These are phyloP conservation scores for Thomomys bottae DNA, from an alignment of 2,113 vertebrate genomes.

Conservation along the genomic window DNA sequence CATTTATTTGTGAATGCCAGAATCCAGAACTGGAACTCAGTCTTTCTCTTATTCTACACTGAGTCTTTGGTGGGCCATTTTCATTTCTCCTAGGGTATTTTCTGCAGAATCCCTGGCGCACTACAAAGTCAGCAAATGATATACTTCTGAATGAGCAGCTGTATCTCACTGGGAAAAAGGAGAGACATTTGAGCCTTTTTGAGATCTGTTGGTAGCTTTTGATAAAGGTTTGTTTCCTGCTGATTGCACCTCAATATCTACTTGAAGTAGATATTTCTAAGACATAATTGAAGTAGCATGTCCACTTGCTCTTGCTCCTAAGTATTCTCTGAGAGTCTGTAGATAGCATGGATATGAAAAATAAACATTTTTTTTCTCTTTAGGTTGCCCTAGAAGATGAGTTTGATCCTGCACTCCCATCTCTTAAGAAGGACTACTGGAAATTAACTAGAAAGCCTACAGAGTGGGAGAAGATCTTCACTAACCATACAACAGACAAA, in stretches of 20 bases:
- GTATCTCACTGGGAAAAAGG: not conserved
- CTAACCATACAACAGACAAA: no score
- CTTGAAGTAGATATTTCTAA: not conserved
- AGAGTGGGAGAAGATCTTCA: no score
- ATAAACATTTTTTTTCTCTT: not conserved
- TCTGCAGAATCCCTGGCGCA: no score
- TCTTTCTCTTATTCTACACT: no score
- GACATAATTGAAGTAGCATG: not conserved
- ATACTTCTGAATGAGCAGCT: not conserved
- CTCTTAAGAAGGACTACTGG: not conserved
- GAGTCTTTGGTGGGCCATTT: no score
- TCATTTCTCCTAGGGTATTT: no score
- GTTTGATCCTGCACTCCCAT: not conserved
- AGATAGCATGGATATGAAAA: not conserved
- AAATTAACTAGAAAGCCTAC: no score
- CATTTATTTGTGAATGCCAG: no score
- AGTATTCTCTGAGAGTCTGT: not conserved
- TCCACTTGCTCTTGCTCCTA: not conserved
- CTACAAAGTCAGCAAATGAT: not conserved
- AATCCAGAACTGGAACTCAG: no score
- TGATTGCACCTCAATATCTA: not conserved
- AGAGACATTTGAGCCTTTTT: rapidly evolving
- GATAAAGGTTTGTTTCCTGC: not conserved
- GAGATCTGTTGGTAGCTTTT: not conserved
- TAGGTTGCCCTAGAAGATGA: not conserved